Percentiles rank a stretch among this genome's conserved stretches.
Evolutionary conservation across 2,888 invertebrate genomes (phyloP).

Genomic region (Callosobruchus maculatus): DNA sequence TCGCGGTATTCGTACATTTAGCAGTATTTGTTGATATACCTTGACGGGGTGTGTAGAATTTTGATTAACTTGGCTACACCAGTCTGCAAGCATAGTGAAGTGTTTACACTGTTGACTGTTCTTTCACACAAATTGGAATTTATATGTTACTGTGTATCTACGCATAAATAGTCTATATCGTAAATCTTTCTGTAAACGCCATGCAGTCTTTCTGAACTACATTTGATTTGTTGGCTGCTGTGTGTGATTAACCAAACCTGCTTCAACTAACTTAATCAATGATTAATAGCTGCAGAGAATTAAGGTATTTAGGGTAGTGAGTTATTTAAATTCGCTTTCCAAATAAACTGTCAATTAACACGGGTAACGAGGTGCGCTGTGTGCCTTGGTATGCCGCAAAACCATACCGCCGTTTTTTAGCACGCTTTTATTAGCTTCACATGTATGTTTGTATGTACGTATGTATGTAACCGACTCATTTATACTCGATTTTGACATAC

Average conservation of each 20-base stretch:
- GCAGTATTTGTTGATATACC: neutral
- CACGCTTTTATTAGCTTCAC: no score
- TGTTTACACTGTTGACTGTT: neutral
- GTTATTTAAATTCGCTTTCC: neutral
- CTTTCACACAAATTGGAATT: neutral
- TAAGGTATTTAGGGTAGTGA: neutral
- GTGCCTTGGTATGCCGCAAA: no score
- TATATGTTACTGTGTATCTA: neutral
- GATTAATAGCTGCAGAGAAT: neutral
- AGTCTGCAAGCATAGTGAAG: neutral
- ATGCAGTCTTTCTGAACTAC: neutral
- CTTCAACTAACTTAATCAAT: neutral
- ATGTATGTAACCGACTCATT: no score
- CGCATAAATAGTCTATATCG: neutral
- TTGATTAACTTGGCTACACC: neutral
- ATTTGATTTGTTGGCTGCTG: neutral
- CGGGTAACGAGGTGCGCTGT: no score
- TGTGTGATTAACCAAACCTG: neutral
- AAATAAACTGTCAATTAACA: no score
- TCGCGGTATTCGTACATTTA: neutral
- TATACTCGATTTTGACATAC: no score
- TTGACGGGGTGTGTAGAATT: neutral
- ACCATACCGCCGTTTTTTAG: no score
- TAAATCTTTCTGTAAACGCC: neutral
- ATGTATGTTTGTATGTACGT: no score